These are phyloP conservation scores for Pygoscelis antarcticus DNA, from an alignment of 2,113 vertebrate species.

Conservation along the genomic window DNA sequence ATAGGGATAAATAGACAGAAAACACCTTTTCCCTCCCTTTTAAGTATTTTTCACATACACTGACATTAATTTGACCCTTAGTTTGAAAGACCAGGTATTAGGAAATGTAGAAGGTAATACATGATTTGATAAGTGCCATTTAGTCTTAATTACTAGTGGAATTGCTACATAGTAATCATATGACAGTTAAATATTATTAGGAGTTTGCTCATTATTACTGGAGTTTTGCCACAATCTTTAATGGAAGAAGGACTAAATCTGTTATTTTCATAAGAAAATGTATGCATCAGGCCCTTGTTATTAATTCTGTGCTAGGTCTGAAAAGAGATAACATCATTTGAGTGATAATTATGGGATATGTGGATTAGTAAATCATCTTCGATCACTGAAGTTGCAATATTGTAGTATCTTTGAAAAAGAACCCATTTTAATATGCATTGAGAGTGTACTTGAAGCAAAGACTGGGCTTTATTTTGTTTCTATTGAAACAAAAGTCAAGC, in stretches of 20 bases:
- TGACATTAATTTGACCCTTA: not conserved
- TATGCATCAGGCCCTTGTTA: not conserved
- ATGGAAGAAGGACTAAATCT: not conserved
- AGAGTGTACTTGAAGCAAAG: not conserved
- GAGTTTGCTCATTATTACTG: slow-evolving; percentile 8
- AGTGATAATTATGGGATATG: not conserved
- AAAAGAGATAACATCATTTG: not conserved
- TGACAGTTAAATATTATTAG: slow-evolving; percentile 1
- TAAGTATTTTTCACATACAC: not conserved
- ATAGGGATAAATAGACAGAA: not conserved
- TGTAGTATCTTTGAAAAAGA: not conserved
- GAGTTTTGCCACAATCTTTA: slow-evolving; percentile 4
- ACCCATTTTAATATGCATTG: not conserved
- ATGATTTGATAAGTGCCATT: not conserved
- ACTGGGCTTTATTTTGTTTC: not conserved
- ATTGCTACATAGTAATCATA: not conserved
- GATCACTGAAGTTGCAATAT: not conserved
- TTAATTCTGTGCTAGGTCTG: not conserved
- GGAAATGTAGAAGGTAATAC: not conserved
- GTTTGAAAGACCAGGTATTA: not conserved
- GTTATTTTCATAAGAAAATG: not conserved
- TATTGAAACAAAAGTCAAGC: not conserved
- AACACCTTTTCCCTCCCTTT: not conserved
- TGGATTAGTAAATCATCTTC: not conserved
- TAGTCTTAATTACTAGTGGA: slow-evolving; percentile 28